These are phyloP conservation scores for Setipinna tenuifilis DNA, from an alignment of 2,797 vertebrate genomes.

Conservation along the genomic window DNA sequence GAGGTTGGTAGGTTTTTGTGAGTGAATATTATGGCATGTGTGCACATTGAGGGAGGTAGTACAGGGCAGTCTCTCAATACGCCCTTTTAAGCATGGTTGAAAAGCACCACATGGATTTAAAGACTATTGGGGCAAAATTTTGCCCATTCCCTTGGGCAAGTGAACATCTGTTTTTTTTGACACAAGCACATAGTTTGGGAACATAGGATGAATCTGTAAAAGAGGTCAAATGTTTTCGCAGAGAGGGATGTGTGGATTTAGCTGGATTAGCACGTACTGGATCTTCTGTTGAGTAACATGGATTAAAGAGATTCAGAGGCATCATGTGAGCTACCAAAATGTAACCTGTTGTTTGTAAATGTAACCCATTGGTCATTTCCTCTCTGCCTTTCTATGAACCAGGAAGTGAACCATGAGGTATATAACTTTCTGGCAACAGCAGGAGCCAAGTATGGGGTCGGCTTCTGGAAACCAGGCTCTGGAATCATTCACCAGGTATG, in stretches of 20 bases:
- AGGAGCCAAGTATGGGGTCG: slow-evolving; percentile 92
- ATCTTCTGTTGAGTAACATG: slow-evolving; percentile 24
- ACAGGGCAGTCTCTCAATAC: neutral
- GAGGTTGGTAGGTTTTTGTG: neutral
- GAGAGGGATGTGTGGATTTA: neutral
- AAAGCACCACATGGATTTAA: neutral
- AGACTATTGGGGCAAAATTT: neutral
- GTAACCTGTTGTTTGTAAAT: neutral
- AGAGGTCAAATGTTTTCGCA: neutral
- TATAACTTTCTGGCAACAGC: slow-evolving; percentile 91
- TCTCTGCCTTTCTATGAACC: neutral
- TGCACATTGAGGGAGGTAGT: neutral
- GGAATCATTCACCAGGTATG: slow-evolving; percentile 95
- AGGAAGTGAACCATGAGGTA: slow-evolving; percentile 94
- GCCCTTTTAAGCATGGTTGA: neutral
- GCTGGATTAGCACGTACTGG: neutral
- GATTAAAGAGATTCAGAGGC: slow-evolving; percentile 19
- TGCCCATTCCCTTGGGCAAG: neutral
- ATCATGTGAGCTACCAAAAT: neutral
- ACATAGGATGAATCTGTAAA: neutral
- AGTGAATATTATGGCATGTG: neutral
- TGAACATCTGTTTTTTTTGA: neutral
- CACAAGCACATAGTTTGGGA: neutral
- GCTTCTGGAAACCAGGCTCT: slow-evolving; percentile 96
- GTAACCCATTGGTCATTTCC: neutral